Evolutionary conservation across 2,888 invertebrate species (phyloP), one percentile per base, ranked within the genome.

Genomic region (Hyposoter didymator): DNA sequence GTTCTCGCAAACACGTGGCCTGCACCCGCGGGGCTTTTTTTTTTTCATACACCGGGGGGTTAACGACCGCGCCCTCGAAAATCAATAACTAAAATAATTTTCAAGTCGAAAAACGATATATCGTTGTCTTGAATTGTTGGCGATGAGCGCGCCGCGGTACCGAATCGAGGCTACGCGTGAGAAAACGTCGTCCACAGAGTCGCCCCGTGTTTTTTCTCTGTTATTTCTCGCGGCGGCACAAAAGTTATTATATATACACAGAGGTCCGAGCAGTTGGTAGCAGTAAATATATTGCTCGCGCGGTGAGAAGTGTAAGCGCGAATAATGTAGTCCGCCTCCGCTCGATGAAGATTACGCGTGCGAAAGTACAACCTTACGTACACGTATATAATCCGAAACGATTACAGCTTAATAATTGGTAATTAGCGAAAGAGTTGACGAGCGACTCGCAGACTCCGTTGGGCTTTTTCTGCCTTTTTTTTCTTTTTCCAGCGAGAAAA

Each of bases 301-400:
- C 35, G 67, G 72, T 82, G 86, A 86, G 82, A 87, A 89, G 90
- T 88, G 89, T 88, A 90, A 90, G 90, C 89, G 91, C 91, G 91
- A 91, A 91, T 92, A 92, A 93, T 92, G 87, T 91, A 92, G 90
- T 92, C 91, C 90, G 88, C 91, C 92, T 88, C 88, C 86, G 91
- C 90, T 73, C 80, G 82, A 92, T 90, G 92, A 87, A 89, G 88
- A 90, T 88, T 88, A 88, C 88, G 87, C 90, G 89, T 87, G 88
- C 84, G 74, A 81, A 86, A 82, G 82, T 87, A 87, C 79, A 85
- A 88, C 88, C 88, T 87, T 55, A 28, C 62, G 47, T 22, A 59
- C 22, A 43, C 39, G 39, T 74, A 75, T 86, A 78, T 91, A 93
- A 92, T 91, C 89, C 88, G 89, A 89, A 90, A 90, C 91, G 92